phyloP scores from a whole-genome alignment of 2,888 invertebrate genomes.

The Dryobota labecula region DNA sequence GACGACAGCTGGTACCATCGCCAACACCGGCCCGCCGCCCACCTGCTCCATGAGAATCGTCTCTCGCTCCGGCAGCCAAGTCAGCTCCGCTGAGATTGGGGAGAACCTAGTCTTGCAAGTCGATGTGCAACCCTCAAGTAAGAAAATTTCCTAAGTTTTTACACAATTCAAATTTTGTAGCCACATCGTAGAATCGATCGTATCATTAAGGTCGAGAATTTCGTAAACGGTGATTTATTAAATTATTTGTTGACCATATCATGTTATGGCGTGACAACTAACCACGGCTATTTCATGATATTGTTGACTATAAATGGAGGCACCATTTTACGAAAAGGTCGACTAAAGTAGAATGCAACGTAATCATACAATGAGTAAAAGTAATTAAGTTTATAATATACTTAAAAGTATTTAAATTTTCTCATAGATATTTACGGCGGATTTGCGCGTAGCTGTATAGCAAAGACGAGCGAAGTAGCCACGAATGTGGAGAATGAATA shows the following conservation, averaged over 20 bases:
- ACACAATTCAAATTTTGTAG: background rate
- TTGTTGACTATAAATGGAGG: too few relatives aligned
- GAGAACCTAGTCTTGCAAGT: conserved; percentile 96
- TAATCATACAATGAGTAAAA: background rate
- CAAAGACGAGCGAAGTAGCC: conserved; percentile 96
- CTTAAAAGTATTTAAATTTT: conserved; percentile 13
- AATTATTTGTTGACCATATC: too few relatives aligned
- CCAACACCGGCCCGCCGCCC: conserved; percentile 98
- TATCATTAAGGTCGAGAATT: background rate
- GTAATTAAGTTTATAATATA: background rate
- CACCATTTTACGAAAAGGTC: background rate
- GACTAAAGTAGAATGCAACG: too few relatives aligned
- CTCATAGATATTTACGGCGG: conserved; percentile 96
- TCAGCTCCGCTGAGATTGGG: conserved; percentile 97
- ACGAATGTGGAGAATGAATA: conserved; percentile 96
- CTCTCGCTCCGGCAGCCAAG: conserved; percentile 96
- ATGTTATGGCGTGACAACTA: too few relatives aligned
- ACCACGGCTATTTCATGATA: too few relatives aligned
- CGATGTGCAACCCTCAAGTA: conserved; percentile 94
- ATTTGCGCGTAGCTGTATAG: conserved; percentile 97
- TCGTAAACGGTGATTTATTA: background rate
- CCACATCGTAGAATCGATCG: background rate
- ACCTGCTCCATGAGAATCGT: conserved; percentile 98
- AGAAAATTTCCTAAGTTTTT: conserved; percentile 65
- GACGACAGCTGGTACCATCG: conserved; percentile 98